Evolutionary conservation across 2,113 vertebrate species (phyloP).

Genomic region (Rhizomys pruinosus): DNA sequence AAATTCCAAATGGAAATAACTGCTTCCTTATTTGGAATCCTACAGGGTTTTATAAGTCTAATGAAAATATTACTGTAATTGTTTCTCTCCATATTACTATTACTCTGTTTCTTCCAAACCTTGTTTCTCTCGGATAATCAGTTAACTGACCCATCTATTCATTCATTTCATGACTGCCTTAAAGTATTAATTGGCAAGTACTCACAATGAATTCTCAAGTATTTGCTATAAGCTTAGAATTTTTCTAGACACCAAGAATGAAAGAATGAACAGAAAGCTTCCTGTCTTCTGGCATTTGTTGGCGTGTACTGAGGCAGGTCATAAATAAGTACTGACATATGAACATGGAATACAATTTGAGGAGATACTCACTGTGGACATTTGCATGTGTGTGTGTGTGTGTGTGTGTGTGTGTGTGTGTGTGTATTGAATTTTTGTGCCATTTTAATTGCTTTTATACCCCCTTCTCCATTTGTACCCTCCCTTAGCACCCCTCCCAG

Average conservation of each 20-base stretch:
- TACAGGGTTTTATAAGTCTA: neutral
- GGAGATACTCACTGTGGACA: neutral
- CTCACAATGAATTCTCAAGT: neutral
- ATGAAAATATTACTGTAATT: neutral
- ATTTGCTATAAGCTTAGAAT: neutral
- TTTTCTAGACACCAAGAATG: neutral
- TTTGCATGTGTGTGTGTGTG: no score
- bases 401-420: no score
- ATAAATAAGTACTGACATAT: neutral
- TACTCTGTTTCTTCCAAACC: neutral
- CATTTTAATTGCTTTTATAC: no score
- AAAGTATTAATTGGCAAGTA: neutral
- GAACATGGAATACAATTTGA: neutral
- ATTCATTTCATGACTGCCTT: neutral
- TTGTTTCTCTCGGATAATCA: neutral
- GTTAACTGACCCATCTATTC: neutral
- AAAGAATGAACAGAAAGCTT: neutral
- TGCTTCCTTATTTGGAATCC: neutral
- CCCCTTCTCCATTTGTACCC: no score
- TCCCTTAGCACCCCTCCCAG: no score
- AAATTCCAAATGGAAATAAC: slow-evolving; percentile 16
- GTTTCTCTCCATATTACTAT: slow-evolving; percentile 1
- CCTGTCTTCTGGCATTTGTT: neutral
- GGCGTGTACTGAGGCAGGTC: neutral
- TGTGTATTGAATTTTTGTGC: no score